Base-by-base conservation (phyloP, 2,888 invertebrate genomes). In the Standfussiana lucernea region DNA sequence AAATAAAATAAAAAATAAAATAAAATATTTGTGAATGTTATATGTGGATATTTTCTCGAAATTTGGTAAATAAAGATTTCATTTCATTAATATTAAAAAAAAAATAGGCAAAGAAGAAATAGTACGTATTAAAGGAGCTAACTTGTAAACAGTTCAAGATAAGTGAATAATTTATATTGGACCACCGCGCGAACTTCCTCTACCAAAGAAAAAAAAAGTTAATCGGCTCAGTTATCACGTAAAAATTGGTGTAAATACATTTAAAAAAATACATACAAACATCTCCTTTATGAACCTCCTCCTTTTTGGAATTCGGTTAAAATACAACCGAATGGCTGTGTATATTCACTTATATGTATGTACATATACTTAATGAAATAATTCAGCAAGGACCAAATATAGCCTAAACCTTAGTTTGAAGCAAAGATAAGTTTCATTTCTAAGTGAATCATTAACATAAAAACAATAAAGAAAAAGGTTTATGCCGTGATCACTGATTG, bases 401-500 rank as follows among this genome's bases (percentile, higher is more conserved):
- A 59, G 10, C 45, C 28, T 45, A 64, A 1, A n/a, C 5, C 13
- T 74, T 37, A 13, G 8, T 50, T 45, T 40, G 1, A 37, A n/a
- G 8, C 37, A 53, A 53, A 24, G 24, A 75, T 32, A 18, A 40
- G 1, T 62, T n/a, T 80, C 0, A 28, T 80, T 45, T n/a, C 8
- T 24, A 62, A 45, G 11, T 37, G n/a, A 61, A 80, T 50, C 4
- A 62, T 80, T 28, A 15, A 37, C 18, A n/a, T 24, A 64, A 7
- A 5, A 67, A 10, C 18, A 77, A 77, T 28, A 68, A 82, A 77
- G 45, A 68, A 79, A 79, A 77, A 45, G 10, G 24, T 53, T 56
- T 15, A 2, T 4, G 3, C 37, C 50, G 32, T 40, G 8, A 42
- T 40, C 47, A 40, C 61, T 82, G 66, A 85, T 85, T 85, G 82